A percentile compares a stretch with the other conserved stretches of the same genome.
phyloP scores from a whole-genome alignment of 2,888 invertebrate species.

The Platynereis dumerilii region DNA sequence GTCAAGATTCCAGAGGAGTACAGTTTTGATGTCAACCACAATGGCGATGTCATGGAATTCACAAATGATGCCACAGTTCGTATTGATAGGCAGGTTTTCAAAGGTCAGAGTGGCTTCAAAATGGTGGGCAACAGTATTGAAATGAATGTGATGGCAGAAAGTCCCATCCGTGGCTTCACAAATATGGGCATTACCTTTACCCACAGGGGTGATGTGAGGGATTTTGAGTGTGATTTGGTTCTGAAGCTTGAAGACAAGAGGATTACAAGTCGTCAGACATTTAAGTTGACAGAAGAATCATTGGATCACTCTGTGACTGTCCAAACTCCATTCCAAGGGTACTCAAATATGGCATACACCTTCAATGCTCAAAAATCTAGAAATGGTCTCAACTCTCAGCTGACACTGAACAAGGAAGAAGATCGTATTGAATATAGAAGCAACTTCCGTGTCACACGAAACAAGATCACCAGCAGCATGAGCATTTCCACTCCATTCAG shows the following conservation, averaged over 20 bases:
- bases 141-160: constrained; percentile 1
- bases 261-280: too few relatives aligned
- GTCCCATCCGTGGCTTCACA: neutral
- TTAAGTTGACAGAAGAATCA: too few relatives aligned
- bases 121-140: constrained; percentile 15
- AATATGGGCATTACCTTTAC: neutral
- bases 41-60: constrained; percentile 12
- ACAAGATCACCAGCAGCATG: too few relatives aligned
- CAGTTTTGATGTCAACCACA: constrained; percentile 7
- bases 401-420: neutral
- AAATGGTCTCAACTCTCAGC: neutral
- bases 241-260: too few relatives aligned
- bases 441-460: too few relatives aligned
- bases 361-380: constrained; percentile 7
- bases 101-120: constrained; percentile 8
- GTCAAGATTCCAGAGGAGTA: neutral
- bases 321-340: constrained; percentile 28
- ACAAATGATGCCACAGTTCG: constrained; percentile 13
- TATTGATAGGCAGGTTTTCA: constrained; percentile 5
- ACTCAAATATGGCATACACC: constrained; percentile 16
- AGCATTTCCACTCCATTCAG: too few relatives aligned
- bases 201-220: neutral
- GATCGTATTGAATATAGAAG: too few relatives aligned
- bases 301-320: too few relatives aligned
- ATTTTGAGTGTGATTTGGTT: neutral